Evolutionary conservation across 2,797 vertebrate genomes (phyloP).

Genomic region (Rhabdophis nuchalis): DNA sequence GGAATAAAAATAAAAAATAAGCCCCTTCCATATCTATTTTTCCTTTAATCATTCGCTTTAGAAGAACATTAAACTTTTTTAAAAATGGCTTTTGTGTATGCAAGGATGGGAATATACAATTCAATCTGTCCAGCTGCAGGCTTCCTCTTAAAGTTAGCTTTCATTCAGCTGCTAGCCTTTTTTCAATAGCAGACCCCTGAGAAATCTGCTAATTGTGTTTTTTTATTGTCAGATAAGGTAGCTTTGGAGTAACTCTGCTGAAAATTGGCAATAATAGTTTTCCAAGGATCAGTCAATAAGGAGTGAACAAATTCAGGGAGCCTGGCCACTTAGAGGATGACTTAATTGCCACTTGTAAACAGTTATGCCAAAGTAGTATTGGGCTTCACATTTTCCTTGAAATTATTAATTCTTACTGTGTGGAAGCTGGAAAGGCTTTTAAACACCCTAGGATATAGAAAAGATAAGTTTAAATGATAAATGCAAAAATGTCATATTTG

Average conservation of each 20-base stretch:
- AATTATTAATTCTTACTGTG: neutral
- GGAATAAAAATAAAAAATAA: slow-evolving; percentile 26
- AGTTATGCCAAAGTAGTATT: neutral
- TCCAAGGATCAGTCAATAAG: slow-evolving; percentile 35
- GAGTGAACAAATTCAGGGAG: slow-evolving; percentile 24
- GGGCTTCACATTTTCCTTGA: slow-evolving; percentile 3
- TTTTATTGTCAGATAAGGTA: slow-evolving; percentile 26
- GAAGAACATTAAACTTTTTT: slow-evolving; percentile 60
- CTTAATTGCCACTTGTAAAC: slow-evolving; percentile 10
- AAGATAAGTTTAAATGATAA: neutral
- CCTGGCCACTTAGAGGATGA: slow-evolving; percentile 14
- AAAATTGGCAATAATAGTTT: slow-evolving; percentile 17
- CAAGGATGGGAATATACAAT: neutral
- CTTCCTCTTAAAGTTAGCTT: slow-evolving; percentile 33
- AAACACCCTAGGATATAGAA: neutral
- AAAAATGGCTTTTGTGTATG: slow-evolving; percentile 42
- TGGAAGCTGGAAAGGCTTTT: neutral
- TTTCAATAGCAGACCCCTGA: slow-evolving; percentile 4
- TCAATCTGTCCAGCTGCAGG: slow-evolving; percentile 53
- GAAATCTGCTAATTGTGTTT: slow-evolving; percentile 19
- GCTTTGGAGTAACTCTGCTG: slow-evolving; percentile 28
- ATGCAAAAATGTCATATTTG: neutral
- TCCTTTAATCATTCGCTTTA: slow-evolving; percentile 33
- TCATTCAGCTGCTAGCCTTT: neutral
- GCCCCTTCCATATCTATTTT: slow-evolving; percentile 14